Percentiles rank a stretch among this genome's conserved stretches.
Evolutionary conservation across 2,113 vertebrate genomes (phyloP).

Genomic region (Hippopotamus amphibius): DNA sequence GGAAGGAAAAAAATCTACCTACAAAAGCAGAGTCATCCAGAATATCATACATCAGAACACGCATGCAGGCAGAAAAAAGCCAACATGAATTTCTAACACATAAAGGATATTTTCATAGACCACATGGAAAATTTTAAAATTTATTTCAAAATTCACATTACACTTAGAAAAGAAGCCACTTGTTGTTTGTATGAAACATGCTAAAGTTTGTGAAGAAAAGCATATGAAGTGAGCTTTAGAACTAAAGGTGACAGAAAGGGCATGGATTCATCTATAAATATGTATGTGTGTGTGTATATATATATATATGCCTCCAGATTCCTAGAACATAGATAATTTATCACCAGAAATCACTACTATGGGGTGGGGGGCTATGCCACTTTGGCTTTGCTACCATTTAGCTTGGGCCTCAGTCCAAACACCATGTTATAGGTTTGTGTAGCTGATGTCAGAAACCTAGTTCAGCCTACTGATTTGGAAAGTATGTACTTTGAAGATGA

Average conservation of each 20-base stretch:
- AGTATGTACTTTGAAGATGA: background rate
- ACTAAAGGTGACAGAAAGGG: slow-evolving; percentile 32
- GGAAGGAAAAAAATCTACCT: slow-evolving; percentile 31
- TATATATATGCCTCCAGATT: background rate
- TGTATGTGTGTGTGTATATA: too few relatives aligned
- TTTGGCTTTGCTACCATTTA: background rate
- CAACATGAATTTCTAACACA: slow-evolving; percentile 28
- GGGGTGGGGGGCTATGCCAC: background rate
- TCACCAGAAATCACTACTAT: background rate
- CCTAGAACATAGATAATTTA: background rate
- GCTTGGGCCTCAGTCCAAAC: background rate
- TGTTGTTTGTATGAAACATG: slow-evolving; percentile 55
- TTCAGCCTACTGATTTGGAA: background rate
- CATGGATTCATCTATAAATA: background rate
- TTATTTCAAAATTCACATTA: slow-evolving; percentile 48
- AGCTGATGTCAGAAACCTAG: background rate
- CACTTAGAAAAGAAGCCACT: slow-evolving; percentile 59
- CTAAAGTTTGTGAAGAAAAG: slow-evolving; percentile 43
- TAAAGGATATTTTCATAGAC: slow-evolving; percentile 45
- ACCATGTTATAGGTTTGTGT: background rate
- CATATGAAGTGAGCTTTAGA: background rate
- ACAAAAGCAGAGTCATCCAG: slow-evolving; percentile 32
- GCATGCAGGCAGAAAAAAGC: background rate
- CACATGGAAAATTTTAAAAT: background rate
- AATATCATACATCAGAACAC: slow-evolving; percentile 8